Conservation (phyloP, 1,140 invertebrate genomes). For the Carposina sasakii region DNA sequence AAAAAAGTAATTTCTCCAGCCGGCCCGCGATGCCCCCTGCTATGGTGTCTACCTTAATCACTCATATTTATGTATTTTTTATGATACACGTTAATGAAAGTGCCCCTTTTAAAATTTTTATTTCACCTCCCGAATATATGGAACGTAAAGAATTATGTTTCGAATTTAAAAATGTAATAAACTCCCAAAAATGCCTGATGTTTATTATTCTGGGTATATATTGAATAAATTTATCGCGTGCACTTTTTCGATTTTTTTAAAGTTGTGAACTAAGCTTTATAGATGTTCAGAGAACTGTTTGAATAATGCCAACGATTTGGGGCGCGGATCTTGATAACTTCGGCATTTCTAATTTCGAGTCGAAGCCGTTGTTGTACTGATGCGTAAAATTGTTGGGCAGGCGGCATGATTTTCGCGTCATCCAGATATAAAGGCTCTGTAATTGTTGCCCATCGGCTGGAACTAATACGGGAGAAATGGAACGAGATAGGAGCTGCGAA, state of each 20-base stretch:
- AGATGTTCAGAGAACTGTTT: too few relatives aligned
- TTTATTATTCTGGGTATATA: too few relatives aligned
- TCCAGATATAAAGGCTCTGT: constrained; percentile 64
- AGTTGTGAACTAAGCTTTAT: too few relatives aligned
- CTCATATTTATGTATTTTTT: constrained; percentile 63
- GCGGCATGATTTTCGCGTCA: constrained; percentile 65
- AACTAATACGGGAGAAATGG: constrained; percentile 68
- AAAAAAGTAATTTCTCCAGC: constrained; percentile 47
- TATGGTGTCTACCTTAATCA: constrained; percentile 56
- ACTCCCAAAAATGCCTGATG: too few relatives aligned
- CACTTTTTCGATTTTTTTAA: too few relatives aligned
- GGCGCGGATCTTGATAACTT: too few relatives aligned
- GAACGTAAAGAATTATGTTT: constrained; percentile 32
- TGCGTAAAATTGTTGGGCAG: constrained; percentile 61
- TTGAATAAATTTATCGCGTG: too few relatives aligned
- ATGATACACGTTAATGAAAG: constrained; percentile 52
- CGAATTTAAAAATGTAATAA: constrained; percentile 35
- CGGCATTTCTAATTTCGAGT: too few relatives aligned
- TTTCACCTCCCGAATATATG: constrained; percentile 25
- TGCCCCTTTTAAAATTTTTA: constrained; percentile 38
- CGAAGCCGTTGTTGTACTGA: constrained; percentile 48
- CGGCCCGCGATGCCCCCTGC: constrained; percentile 35
- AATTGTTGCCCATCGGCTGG: constrained; percentile 68
- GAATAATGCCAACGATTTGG: too few relatives aligned
- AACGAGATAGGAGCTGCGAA: constrained; percentile 60